phyloP scores from a whole-genome alignment of 2,113 vertebrate genomes.

The Gobio gobio region DNA sequence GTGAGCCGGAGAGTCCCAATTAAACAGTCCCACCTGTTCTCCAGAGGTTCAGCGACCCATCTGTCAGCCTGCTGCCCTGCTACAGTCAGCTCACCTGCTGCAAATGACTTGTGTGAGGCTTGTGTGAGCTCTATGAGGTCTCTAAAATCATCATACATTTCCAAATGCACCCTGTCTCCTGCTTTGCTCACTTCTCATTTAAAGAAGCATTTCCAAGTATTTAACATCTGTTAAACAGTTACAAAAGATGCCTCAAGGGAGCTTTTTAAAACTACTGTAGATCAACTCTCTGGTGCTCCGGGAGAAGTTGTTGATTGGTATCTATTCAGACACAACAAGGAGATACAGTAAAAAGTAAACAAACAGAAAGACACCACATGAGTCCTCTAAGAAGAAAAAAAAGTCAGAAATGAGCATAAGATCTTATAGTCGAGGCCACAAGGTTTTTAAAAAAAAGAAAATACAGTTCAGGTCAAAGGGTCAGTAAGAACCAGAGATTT shows the following conservation, averaged over 20 bases:
- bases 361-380: neutral
- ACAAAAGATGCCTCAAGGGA: constrained; percentile 19
- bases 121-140: constrained; percentile 53
- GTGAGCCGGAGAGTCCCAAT: constrained; percentile 64
- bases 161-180: constrained; percentile 36
- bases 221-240: constrained; percentile 37
- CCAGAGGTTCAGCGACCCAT: constrained; percentile 53
- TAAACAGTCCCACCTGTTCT: constrained; percentile 70
- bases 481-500: constrained; percentile 47
- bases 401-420: neutral
- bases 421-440: neutral
- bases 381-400: neutral
- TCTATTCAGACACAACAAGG: neutral
- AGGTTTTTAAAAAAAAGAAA: neutral
- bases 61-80: constrained; percentile 61
- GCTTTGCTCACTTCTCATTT: constrained; percentile 37
- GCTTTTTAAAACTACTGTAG: constrained; percentile 9
- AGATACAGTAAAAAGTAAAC: neutral
- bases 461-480: constrained; percentile 34
- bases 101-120: constrained; percentile 54
- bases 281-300: neutral
- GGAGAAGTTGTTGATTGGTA: neutral
- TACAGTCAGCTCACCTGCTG: constrained; percentile 57
- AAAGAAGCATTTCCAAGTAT: constrained; percentile 4
- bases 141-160: constrained; percentile 55